phyloP scores from a whole-genome alignment of 2,888 invertebrate species.

The Napeogenes inachia region DNA sequence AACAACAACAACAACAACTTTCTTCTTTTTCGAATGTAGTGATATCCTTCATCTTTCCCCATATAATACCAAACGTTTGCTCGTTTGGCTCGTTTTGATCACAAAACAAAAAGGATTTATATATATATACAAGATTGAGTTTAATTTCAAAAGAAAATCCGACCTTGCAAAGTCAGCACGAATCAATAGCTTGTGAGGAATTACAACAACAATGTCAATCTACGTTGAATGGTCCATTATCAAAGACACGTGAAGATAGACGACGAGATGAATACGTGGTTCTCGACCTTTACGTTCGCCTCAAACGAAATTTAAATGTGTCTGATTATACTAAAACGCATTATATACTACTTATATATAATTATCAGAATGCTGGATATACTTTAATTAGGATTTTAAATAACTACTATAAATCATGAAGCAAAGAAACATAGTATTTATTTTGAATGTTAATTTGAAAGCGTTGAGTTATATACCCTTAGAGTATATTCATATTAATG shows the following conservation, averaged over 20 bases:
- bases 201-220: slow-evolving; percentile 41
- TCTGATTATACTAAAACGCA: not conserved
- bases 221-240: slow-evolving; percentile 39
- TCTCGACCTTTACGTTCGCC: slow-evolving; percentile 36
- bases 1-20: too few relatives aligned
- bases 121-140: slow-evolving; percentile 1
- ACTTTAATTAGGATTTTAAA: too few relatives aligned
- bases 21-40: too few relatives aligned
- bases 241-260: slow-evolving; percentile 27
- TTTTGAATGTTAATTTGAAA: too few relatives aligned
- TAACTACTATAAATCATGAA: too few relatives aligned
- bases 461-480: not conserved
- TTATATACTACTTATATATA: too few relatives aligned
- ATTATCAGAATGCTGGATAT: too few relatives aligned
- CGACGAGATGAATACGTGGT: slow-evolving; percentile 29
- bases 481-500: not conserved
- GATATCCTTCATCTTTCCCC: too few relatives aligned
- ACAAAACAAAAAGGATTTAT: too few relatives aligned
- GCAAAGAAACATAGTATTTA: too few relatives aligned
- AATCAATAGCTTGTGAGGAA: slow-evolving; percentile 21
- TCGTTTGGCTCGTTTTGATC: too few relatives aligned
- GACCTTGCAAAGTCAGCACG: slow-evolving; percentile 12
- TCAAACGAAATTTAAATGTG: not conserved
- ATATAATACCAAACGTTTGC: too few relatives aligned
- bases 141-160: not conserved